Percentiles rank a stretch among this genome's conserved stretches.
Evolutionary conservation across 92 coral and sea anemone species (phyloP).

Genomic region (Scolanthus callimorphus): DNA sequence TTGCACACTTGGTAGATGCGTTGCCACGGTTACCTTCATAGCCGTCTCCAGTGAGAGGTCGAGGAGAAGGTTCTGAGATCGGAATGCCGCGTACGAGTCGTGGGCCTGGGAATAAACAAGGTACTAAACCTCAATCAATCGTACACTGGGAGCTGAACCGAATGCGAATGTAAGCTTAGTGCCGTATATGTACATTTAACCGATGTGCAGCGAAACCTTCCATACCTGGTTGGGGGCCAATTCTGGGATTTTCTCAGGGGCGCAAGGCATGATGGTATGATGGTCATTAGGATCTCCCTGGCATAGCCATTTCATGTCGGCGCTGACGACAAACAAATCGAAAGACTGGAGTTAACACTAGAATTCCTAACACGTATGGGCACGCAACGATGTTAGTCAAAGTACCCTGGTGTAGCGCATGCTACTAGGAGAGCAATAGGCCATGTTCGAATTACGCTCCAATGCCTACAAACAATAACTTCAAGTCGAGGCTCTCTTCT

Average conservation of each 20-base stretch:
- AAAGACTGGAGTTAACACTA: background rate
- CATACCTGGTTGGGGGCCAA: slow-evolving; percentile 93
- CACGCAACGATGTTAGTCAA: too few species aligned
- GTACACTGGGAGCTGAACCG: too few species aligned
- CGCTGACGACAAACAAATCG: slow-evolving; percentile 39
- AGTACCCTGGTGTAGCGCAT: too few species aligned
- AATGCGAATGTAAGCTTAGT: too few species aligned
- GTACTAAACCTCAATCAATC: too few species aligned
- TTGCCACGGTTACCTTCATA: slow-evolving; percentile 53
- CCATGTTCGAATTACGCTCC: too few species aligned
- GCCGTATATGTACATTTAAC: too few species aligned
- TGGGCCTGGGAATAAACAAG: slow-evolving; percentile 55
- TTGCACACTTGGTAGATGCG: background rate
- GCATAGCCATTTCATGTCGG: slow-evolving; percentile 86
- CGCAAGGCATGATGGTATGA: slow-evolving; percentile 77
- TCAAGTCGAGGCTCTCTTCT: too few species aligned
- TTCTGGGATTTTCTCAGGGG: slow-evolving; percentile 91
- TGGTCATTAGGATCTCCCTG: slow-evolving; percentile 84
- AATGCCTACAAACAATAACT: too few species aligned
- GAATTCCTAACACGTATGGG: too few species aligned
- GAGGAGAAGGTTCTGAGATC: slow-evolving; percentile 86
- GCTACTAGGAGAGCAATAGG: too few species aligned
- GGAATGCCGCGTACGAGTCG: slow-evolving; percentile 90
- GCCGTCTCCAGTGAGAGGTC: slow-evolving; percentile 86
- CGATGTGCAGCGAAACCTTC: too few species aligned